Conservation (phyloP, 2,888 invertebrate genomes). For the Camponotus fellah region DNA sequence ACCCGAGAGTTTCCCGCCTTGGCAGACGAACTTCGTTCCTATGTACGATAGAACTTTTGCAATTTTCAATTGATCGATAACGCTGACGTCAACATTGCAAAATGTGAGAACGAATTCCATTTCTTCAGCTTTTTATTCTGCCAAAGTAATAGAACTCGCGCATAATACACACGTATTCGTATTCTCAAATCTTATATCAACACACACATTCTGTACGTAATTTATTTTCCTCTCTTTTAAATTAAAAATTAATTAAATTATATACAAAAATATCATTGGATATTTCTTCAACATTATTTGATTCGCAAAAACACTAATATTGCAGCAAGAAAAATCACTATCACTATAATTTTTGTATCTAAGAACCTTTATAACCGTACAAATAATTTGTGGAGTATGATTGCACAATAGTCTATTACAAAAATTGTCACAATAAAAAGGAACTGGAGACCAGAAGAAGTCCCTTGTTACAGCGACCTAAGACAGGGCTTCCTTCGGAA, state of each 20-base stretch:
- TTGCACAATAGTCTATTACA: background rate
- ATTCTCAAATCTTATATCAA: background rate
- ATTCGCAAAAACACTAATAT: too few relatives aligned
- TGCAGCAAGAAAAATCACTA: background rate
- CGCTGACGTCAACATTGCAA: conserved; percentile 43
- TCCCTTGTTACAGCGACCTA: conserved; percentile 4
- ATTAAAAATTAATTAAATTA: background rate
- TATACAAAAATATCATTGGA: background rate
- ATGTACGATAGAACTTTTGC: conserved; percentile 61
- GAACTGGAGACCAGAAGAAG: background rate
- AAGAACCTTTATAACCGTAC: background rate
- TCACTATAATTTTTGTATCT: background rate
- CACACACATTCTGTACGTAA: background rate
- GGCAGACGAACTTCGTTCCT: conserved; percentile 57
- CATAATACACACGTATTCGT: background rate
- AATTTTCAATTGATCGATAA: conserved; percentile 68
- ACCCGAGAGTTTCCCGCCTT: conserved; percentile 50
- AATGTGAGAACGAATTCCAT: conserved; percentile 34
- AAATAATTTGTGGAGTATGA: background rate
- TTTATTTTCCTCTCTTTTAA: background rate
- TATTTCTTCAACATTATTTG: background rate
- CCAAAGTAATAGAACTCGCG: background rate
- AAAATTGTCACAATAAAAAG: conserved; percentile 21
- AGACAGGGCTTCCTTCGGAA: background rate
- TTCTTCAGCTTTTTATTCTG: conserved; percentile 13